Conservation (phyloP, 2,797 vertebrate species). For the Spinibarbus caldwelli region DNA sequence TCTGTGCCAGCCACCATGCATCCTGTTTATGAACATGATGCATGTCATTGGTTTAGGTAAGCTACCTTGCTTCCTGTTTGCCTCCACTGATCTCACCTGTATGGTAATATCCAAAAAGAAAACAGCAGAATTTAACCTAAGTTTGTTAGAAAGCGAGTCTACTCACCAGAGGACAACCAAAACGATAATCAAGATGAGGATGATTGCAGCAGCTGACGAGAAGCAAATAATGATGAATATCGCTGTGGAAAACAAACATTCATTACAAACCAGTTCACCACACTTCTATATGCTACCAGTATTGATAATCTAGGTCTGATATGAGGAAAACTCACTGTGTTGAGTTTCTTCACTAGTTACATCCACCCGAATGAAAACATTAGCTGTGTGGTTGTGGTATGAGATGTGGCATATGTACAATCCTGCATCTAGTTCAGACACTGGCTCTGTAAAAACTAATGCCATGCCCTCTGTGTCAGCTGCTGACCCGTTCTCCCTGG, state of each 20-base stretch:
- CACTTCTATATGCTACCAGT: neutral
- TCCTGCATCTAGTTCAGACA: conserved; percentile 64
- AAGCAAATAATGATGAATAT: conserved; percentile 62
- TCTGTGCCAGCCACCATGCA: conserved; percentile 64
- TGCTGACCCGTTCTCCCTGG: conserved; percentile 69
- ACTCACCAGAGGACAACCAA: conserved; percentile 78
- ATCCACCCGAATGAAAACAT: conserved; percentile 71
- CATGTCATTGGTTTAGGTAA: conserved; percentile 63
- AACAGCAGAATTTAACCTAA: neutral
- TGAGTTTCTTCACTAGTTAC: conserved; percentile 56
- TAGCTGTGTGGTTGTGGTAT: conserved; percentile 73
- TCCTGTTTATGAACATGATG: conserved; percentile 79
- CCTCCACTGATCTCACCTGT: conserved; percentile 60
- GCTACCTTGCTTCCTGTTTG: conserved; percentile 64
- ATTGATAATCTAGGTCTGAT: neutral
- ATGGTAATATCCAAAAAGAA: neutral
- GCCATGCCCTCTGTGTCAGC: conserved; percentile 61
- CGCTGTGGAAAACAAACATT: conserved; percentile 62
- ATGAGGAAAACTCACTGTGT: conserved; percentile 63
- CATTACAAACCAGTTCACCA: neutral
- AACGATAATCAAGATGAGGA: conserved; percentile 58
- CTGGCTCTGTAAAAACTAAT: conserved; percentile 65
- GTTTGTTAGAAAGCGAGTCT: conserved; percentile 16
- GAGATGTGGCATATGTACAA: conserved; percentile 73
- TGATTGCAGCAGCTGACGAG: conserved; percentile 63